Percentiles rank a stretch among this genome's conserved stretches.
phyloP scores from a whole-genome alignment of 92 coral and sea anemone genomes.

The Porites evermanni region DNA sequence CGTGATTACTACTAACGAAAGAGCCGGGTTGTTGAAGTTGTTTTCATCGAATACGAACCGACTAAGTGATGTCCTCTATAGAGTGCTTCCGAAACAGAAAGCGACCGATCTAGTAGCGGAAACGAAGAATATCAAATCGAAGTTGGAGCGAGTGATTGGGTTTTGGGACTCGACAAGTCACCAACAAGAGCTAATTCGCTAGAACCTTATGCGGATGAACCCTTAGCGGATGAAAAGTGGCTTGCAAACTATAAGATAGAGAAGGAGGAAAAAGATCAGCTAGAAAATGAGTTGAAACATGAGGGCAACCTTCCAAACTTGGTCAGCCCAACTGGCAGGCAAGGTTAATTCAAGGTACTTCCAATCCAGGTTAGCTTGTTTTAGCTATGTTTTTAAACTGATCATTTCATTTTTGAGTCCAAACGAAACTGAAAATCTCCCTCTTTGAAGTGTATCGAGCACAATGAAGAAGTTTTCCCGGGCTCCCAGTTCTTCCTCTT shows the following conservation, averaged over 20 bases:
- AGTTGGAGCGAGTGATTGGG: constrained; percentile 12
- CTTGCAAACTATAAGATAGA: too few species aligned
- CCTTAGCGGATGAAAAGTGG: too few species aligned
- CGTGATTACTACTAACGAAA: not conserved
- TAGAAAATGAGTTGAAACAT: too few species aligned
- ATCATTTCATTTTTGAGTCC: not conserved
- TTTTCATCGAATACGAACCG: not conserved
- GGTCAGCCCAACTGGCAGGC: too few species aligned
- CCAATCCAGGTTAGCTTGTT: too few species aligned
- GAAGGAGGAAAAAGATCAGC: too few species aligned
- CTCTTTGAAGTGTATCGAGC: constrained; percentile 46
- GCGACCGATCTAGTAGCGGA: constrained; percentile 21
- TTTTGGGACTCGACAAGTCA: not conserved
- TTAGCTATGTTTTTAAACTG: too few species aligned
- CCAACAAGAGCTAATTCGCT: not conserved
- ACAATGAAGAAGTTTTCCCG: constrained; percentile 43
- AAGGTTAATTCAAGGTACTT: too few species aligned
- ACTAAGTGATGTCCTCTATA: not conserved
- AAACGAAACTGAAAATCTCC: constrained; percentile 34
- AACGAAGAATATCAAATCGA: constrained; percentile 7
- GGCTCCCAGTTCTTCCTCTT: constrained; percentile 46
- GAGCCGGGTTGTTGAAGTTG: not conserved
- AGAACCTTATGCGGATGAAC: too few species aligned
- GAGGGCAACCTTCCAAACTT: too few species aligned
- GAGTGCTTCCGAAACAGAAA: constrained; percentile 13